Evolutionary conservation across 2,888 invertebrate species (phyloP).

Genomic region (Boloria euphrosyne): DNA sequence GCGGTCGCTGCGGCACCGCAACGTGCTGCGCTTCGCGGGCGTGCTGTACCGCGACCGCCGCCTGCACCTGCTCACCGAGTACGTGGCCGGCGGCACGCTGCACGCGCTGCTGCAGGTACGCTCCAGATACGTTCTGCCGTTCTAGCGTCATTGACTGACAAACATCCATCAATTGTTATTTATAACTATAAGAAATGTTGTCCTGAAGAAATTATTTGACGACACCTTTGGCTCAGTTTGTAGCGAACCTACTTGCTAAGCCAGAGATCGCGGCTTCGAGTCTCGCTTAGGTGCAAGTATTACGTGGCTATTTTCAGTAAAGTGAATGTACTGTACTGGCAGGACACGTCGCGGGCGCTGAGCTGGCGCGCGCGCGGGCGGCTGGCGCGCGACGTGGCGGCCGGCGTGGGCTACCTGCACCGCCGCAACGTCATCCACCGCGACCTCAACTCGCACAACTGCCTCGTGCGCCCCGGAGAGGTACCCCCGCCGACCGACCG

Average conservation of each 20-base stretch:
- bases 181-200: too few species aligned
- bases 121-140: too few species aligned
- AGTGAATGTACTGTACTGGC: too few species aligned
- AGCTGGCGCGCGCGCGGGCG: conserved; percentile 91
- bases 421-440: conserved; percentile 97
- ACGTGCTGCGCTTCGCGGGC: conserved; percentile 95
- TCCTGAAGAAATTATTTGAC: too few species aligned
- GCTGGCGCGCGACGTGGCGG: conserved; percentile 95
- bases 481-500: conserved; percentile 11
- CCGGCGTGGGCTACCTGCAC: conserved; percentile 97
- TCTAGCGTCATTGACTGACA: too few species aligned
- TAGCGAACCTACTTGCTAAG: too few species aligned
- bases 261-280: too few species aligned
- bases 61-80: conserved; percentile 95
- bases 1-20: conserved; percentile 92
- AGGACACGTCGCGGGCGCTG: conserved; percentile 80
- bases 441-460: conserved; percentile 97
- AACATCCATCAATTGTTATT: too few species aligned
- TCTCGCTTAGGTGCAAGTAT: too few species aligned
- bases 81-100: conserved; percentile 94
- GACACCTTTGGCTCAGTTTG: too few species aligned
- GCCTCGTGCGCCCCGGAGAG: conserved; percentile 86
- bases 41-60: conserved; percentile 96
- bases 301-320: too few species aligned
- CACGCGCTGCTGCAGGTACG: conserved; percentile 90